Percentiles rank a stretch among this genome's conserved stretches.
Evolutionary conservation across 2,797 vertebrate species (phyloP).

Genomic region (Acanthurus lineatus): DNA sequence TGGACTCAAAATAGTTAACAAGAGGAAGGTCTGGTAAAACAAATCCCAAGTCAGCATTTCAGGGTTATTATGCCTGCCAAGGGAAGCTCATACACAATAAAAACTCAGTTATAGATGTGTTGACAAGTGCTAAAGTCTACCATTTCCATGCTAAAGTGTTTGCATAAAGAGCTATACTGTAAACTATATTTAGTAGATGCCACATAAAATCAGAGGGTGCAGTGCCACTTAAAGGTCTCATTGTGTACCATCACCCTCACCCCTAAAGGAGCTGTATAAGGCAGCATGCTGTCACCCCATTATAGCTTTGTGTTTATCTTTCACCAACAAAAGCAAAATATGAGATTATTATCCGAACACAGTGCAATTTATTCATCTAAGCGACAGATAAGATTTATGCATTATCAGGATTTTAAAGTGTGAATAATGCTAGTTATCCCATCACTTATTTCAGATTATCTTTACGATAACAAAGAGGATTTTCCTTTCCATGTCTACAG

Average conservation of each 20-base stretch:
- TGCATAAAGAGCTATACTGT: conserved; percentile 44
- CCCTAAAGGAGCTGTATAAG: conserved; percentile 17
- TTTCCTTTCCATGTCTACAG: conserved; percentile 27
- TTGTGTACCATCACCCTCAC: conserved; percentile 29
- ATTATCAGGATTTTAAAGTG: conserved; percentile 32
- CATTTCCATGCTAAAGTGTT: conserved; percentile 50
- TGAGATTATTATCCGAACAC: conserved; percentile 37
- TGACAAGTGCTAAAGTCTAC: conserved; percentile 53
- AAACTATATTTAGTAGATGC: conserved; percentile 57
- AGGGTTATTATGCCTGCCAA: conserved; percentile 54
- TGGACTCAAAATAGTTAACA: conserved; percentile 56
- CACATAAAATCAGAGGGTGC: conserved; percentile 43
- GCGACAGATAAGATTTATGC: conserved; percentile 22
- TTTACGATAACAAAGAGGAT: conserved; percentile 25
- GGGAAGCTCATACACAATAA: conserved; percentile 61
- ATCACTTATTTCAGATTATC: conserved; percentile 39
- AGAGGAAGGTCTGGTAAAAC: conserved; percentile 45
- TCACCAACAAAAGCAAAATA: conserved; percentile 39
- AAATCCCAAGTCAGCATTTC: conserved; percentile 62
- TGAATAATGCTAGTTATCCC: conserved; percentile 40
- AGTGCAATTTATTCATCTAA: conserved; percentile 26
- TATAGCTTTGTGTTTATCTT: conserved; percentile 47
- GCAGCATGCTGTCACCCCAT: conserved; percentile 38
- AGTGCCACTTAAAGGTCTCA: conserved; percentile 25
- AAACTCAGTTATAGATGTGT: conserved; percentile 60